Base-by-base conservation (phyloP, 1,140 invertebrate species). In the Trichomalopsis sarcophagae region DNA sequence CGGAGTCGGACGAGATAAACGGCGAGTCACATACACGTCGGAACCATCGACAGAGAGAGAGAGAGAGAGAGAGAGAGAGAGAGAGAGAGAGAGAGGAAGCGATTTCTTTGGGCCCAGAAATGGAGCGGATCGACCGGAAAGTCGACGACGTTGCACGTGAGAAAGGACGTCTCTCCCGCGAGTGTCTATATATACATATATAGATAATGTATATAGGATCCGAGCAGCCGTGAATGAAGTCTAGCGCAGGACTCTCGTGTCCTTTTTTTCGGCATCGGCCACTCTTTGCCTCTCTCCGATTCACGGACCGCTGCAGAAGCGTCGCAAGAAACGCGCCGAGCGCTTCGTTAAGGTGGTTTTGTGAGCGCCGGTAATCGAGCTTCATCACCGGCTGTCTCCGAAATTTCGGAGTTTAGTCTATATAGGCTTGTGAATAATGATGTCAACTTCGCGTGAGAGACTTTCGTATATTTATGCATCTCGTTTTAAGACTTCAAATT, bases 101-200 rank as follows among this genome's bases (percentile, higher is more conserved):
- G 30, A 71, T 84, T 78, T 40, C 33, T 84, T 75, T 68, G 23
- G n/a, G 2, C 21, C 68, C 27, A 82, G 80, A 82, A 82, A 78
- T 82, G 80, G 62, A 81, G 40, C 79, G 75, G 69, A n/a, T 85
- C 73, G 36, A 82, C 80, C 80, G 75, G 66, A 82, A 82, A 82
- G 80, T 73, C 44, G 13, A 44, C 2, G 7, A 44, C 2, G 7
- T 21, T 40, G 44, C 66, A 84, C 62, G 87, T 88, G 88, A 88
- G 88, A 87, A 88, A 89, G 86, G 89, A 90, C 89, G 88, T 62
- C 50, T 14, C 21, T 1, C 27, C 27, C 27, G 27, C 21, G n/a
- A 21, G 21, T 62, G 21, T 62, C 3, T 21, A 14, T 62, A 17
- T 62, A 7, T 62, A 21, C 6, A 14, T 62, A 62, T 17, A 62